Evolutionary conservation across 1,140 invertebrate species (phyloP).

Genomic region (Amyelois transitella): DNA sequence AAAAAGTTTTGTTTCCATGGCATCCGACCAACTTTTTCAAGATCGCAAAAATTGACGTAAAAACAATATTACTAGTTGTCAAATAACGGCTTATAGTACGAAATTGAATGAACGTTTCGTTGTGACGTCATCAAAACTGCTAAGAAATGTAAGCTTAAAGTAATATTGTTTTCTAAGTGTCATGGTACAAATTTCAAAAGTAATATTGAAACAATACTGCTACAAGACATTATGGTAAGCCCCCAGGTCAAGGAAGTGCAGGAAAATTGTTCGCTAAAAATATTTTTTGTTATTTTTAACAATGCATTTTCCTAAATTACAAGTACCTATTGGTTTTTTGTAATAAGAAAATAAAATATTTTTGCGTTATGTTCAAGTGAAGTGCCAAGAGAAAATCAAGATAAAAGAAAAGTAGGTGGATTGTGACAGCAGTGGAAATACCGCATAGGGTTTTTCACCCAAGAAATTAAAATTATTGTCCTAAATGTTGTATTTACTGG

Average conservation of each 20-base stretch:
- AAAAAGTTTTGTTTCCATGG: too few species aligned
- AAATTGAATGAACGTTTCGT: too few species aligned
- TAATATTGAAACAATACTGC: too few species aligned
- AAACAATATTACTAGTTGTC: too few species aligned
- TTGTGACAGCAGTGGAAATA: constrained; percentile 52
- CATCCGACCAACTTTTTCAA: too few species aligned
- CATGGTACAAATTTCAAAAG: too few species aligned
- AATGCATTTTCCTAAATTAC: constrained; percentile 43
- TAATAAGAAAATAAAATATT: constrained; percentile 46
- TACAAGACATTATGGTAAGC: constrained; percentile 30
- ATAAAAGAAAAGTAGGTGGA: constrained; percentile 53
- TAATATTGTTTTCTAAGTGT: too few species aligned
- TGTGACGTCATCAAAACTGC: too few species aligned
- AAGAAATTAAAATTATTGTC: constrained; percentile 1
- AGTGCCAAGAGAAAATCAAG: constrained; percentile 40
- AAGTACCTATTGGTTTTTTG: constrained; percentile 15
- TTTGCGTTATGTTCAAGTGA: constrained; percentile 30
- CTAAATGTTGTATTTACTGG: neutral
- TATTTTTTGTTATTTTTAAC: constrained; percentile 56
- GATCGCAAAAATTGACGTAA: too few species aligned
- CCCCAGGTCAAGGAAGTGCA: constrained; percentile 63
- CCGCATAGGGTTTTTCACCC: constrained; percentile 42
- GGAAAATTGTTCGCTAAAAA: constrained; percentile 41
- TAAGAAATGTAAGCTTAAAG: too few species aligned
- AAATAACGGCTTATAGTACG: too few species aligned